Base-by-base conservation (phyloP, 2,797 vertebrate genomes). In the Prionace glauca region DNA sequence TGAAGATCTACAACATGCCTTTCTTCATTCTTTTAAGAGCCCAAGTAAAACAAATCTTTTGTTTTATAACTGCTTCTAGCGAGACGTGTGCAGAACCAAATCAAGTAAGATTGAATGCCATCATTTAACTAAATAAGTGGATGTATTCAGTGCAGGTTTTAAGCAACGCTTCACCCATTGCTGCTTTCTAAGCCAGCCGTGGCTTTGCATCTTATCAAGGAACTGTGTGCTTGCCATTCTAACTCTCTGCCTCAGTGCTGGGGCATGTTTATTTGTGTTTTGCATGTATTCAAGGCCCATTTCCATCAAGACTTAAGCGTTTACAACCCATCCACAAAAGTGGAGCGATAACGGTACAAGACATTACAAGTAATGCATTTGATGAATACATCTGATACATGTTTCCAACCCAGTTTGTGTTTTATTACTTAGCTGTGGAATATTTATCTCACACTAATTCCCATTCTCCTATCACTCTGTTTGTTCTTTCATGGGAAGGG, bases 81-180 rank as follows among this genome's bases (percentile, higher is more conserved):
- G 11, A 72, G 24, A 72, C 65, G 29, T 45, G 65, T 22, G 41
- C 14, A 18, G 4, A 90, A n/a, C 87, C n/a, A 65, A 65, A n/a
- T 90, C 87, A 90, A 90, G 87, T 90, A 90, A 90, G 87, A 90
- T 62, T 62, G 87, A 90, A 32, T 62, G 87, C 7, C 87, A n/a
- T 71, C 62, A 72, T 94, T 94, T 36, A 50, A 41, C 36, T 50
- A 72, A 71, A 72, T 41, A 94, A 72, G 41, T 72, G 91, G 32
- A 29, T 11, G 11, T 71, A 94, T 94, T 94, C 92, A 94, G 18
- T 50, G 69, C 36, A 69, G 62, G 20, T 69, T 50, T 69, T 72
- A 41, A 72, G 24, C 67, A 71, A 69, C 72, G 65, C 36, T 62
- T 65, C 87, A 90, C 14, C 56, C 87, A 90, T 29, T 62, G 56